Percentiles rank a stretch among this genome's conserved stretches.
Evolutionary conservation across 2,888 invertebrate species (phyloP).

Genomic region (Lepetodrilus schrolli): DNA sequence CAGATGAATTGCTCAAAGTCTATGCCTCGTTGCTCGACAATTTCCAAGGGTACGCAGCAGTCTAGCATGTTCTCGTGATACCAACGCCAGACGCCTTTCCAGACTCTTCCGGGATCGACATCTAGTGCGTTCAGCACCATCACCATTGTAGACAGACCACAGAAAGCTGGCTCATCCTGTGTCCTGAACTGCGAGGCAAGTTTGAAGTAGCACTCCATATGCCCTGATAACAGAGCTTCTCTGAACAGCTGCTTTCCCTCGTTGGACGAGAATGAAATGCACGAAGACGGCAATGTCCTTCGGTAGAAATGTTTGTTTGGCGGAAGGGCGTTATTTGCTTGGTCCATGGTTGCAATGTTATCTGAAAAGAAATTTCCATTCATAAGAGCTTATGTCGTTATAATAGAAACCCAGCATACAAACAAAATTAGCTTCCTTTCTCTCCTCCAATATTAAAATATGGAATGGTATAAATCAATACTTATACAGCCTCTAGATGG

Average conservation of each 20-base stretch:
- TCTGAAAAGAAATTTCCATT: no score
- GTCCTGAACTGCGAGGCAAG: slow-evolving; percentile 75
- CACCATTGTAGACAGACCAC: slow-evolving; percentile 75
- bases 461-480: no score
- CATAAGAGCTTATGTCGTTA: neutral
- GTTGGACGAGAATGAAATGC: slow-evolving; percentile 71
- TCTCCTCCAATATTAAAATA: no score
- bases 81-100: slow-evolving; percentile 75
- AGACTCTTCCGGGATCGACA: slow-evolving; percentile 71
- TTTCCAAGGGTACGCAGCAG: slow-evolving; percentile 73
- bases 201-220: slow-evolving; percentile 73
- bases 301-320: slow-evolving; percentile 59
- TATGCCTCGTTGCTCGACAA: slow-evolving; percentile 68
- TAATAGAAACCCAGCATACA: neutral
- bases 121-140: slow-evolving; percentile 74
- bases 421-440: no score
- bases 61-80: slow-evolving; percentile 76
- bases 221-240: slow-evolving; percentile 67
- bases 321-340: neutral
- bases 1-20: slow-evolving; percentile 73
- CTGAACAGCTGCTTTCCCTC: slow-evolving; percentile 73
- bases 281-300: slow-evolving; percentile 68
- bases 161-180: slow-evolving; percentile 76
- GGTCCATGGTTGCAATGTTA: no score
- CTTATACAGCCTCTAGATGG: no score